Evolutionary conservation across 2,797 vertebrate genomes (phyloP).

Genomic region (Rallus crepitans): DNA sequence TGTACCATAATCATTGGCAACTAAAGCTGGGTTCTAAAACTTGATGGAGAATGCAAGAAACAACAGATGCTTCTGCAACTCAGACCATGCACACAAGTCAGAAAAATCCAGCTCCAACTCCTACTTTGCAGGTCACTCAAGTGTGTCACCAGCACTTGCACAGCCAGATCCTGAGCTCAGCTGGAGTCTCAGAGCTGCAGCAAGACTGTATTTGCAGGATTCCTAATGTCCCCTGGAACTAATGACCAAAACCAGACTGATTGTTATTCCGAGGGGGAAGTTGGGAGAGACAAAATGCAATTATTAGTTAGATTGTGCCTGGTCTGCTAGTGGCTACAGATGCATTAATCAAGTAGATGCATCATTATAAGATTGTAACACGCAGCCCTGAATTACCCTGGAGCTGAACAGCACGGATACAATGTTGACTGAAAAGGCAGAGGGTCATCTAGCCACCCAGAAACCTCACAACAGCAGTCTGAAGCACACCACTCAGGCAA

Average conservation of each 20-base stretch:
- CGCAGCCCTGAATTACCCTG: neutral
- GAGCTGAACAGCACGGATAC: rapidly evolving
- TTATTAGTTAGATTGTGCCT: slow-evolving; percentile 28
- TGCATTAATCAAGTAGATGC: slow-evolving; percentile 18
- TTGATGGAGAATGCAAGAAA: neutral
- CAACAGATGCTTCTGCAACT: neutral
- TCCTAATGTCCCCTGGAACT: neutral
- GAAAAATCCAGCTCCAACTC: neutral
- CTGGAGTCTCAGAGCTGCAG: neutral
- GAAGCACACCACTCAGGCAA: neutral
- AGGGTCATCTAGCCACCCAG: neutral
- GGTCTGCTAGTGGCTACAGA: slow-evolving; percentile 10
- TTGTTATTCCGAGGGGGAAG: slow-evolving; percentile 28
- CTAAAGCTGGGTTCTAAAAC: neutral
- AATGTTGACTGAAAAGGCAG: neutral
- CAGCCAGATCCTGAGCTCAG: neutral
- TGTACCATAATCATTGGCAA: neutral
- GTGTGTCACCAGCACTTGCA: neutral
- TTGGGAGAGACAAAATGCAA: neutral
- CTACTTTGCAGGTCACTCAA: neutral
- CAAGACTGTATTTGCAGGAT: neutral
- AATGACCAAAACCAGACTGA: neutral
- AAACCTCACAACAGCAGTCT: neutral
- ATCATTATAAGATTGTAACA: neutral
- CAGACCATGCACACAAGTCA: neutral